Evolutionary conservation across 1,140 invertebrate genomes (phyloP), one percentile per base, ranked within the genome.

Genomic region (Ips typographus): DNA sequence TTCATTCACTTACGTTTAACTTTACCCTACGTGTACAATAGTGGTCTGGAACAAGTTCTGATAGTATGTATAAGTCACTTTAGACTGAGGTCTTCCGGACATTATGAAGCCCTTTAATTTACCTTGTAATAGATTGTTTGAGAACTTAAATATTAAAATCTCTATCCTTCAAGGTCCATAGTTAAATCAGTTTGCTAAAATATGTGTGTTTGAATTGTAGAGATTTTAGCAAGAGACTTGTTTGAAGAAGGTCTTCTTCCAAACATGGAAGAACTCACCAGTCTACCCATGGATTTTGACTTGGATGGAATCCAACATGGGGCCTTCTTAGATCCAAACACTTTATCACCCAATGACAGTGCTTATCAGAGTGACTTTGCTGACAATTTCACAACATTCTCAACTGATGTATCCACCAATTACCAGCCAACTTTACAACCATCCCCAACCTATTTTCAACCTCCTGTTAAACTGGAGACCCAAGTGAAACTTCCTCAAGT

Each of bases 221-320:
- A 81, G 70, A 71, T 81, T n/a, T 55, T 81, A 58, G 77, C 77
- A 67, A 73, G 59, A 43, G 74, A 76, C 56, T 61, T 81, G 22
- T 80, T 81, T 63, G 65, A 62, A 5, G 77, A 80, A 69, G 73
- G 72, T 1, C 65, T 80, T 6, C 69, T 79, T 4, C 74, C 77
- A 2, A 75, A 79, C 38, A 63, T 79, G n/a, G 78, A 76, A 8
- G 67, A 74, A 40, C n/a, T 79, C 22, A 22, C 22, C 22, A 22
- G 22, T 22, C 5, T 55, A 8, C 70, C 71, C 40, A 75, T 79
- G 65, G 77, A 80, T 41, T 78, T 79, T 53, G 79, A 78, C 73
- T 72, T 79, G 1, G 75, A 73, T 58, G 44, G 62, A 22, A 68
- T 76, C n/a, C 69, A 72, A n/a, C 75, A 76, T 56, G 69, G 64